Evolutionary conservation across 2,113 vertebrate genomes (phyloP).

Genomic region (Paraplagusia blochii): DNA sequence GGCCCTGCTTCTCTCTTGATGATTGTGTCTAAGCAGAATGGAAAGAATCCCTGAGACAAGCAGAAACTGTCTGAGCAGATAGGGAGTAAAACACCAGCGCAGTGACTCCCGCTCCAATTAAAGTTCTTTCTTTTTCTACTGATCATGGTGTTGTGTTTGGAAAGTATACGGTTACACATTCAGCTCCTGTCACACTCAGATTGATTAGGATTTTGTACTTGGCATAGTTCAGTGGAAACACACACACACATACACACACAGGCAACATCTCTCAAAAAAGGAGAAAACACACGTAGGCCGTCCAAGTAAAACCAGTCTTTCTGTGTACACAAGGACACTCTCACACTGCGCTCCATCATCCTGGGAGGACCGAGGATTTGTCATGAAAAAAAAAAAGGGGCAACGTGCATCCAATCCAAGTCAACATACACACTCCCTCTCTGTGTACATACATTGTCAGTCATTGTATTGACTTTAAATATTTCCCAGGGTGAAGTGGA

Average conservation of each 20-base stretch:
- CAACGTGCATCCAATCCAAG: constrained; percentile 48
- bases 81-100: constrained; percentile 55
- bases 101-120: constrained; percentile 51
- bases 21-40: constrained; percentile 70
- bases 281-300: background rate
- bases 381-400: constrained; percentile 43
- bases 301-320: constrained; percentile 27
- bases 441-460: constrained; percentile 59
- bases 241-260: constrained; percentile 18
- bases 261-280: no score
- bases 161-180: constrained; percentile 41
- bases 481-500: constrained; percentile 68
- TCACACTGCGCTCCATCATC: constrained; percentile 6
- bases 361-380: constrained; percentile 25
- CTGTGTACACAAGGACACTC: constrained; percentile 29
- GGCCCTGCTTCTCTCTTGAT: constrained; percentile 63
- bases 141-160: constrained; percentile 58
- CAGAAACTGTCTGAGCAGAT: constrained; percentile 63
- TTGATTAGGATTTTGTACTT: constrained; percentile 47
- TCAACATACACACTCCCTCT: constrained; percentile 44
- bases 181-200: constrained; percentile 43
- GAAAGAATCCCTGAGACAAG: constrained; percentile 72
- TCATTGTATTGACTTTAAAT: constrained; percentile 61
- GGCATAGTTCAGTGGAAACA: constrained; percentile 23
- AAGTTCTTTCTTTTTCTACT: constrained; percentile 42